Evolutionary conservation across 2,113 vertebrate species (phyloP), one percentile per base, ranked within the genome.

Genomic region (Hippocampus abdominalis): DNA sequence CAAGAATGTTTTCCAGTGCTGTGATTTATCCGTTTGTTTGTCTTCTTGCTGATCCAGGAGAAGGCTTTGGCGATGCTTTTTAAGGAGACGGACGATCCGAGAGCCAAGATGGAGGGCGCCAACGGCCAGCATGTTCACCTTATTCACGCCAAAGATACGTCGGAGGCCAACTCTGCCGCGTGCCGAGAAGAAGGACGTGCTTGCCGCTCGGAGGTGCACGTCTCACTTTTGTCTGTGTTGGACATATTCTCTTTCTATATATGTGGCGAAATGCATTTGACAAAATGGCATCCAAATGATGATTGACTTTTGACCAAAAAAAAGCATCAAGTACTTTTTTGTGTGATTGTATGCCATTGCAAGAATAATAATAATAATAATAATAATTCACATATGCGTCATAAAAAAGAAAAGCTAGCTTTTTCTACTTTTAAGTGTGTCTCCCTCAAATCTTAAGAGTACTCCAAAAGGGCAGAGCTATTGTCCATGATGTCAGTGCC

Each of bases 81-180:
- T 61, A 73, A 82, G 77, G 87, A 91, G 75, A 69, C 48, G 68
- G 73, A 61, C 60, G 62, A 82, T 59, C 84, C 90, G 72, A 84
- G 80, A 71, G 80, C 78, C 71, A 74, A 85, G 90, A 86, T 79
- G 69, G 88, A 88, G 76, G 72, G 89, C 71, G 64, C 48, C 21
- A 75, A 87, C 40, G 69, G 79, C 69, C 84, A 90, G 54, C 64
- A 51, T 75, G 84, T 73, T 21, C 86, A 78, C 71, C 80, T 84
- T 29, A 81, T 13, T 75, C 78, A 77, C 77, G 86, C 76, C 77
- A 89, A 81, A 70, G 85, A 89, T 42, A 49, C 79, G 81, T 79
- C 85, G 71, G 84, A 91, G 83, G 83, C 77, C 0, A 81, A 90
- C 79, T 81, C 93, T 86, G 57, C 72, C 72, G 62, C 81, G 57